Evolutionary conservation across 2,113 vertebrate genomes (phyloP), one percentile per base, ranked within the genome.

Genomic region (Datnioides undecimradiatus): DNA sequence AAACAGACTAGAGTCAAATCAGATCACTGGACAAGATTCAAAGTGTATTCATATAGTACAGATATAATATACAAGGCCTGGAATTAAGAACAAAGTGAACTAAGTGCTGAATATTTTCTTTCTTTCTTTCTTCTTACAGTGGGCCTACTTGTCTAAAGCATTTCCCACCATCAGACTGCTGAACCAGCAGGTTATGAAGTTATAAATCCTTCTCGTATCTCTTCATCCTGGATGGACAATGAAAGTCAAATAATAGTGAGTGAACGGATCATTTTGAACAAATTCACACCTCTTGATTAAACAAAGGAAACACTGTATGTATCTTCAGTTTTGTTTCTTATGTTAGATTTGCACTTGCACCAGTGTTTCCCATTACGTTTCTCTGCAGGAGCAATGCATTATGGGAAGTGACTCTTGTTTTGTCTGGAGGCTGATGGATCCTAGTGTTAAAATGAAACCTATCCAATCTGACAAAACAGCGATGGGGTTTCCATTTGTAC

Each of bases 151-250:
- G 17, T 79, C 40, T 23, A 71, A 38, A 46, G 10, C 40, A 33
- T 52, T 27, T 36, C n/a, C 25, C 6, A 19, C 34, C n/a, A 33
- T 55, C 12, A 19, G 36, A 12, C 14, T 78, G 31, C 23, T 52
- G 45, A 80, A 36, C 63, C 78, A 68, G 38, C 54, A 78, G 55
- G 36, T 70, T 40, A 38, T 46, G 27, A 45, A 45, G 25, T 23
- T 34, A 25, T 45, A 2, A 13, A 17, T 43, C 40, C 23, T 59
- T 25, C 27, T 36, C n/a, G n/a, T n/a, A n/a, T 31, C 23, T 67
- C 9, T 38, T 43, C 5, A 29, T 45, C 4, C 6, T 46, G 6
- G 29, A 57, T n/a, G 19, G 23, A 58, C 31, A 27, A 34, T 52
- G 7, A 23, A 13, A 69, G 41, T 9, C 33, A 36, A 14, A 38